Conservation (phyloP, 1,140 invertebrate genomes). For the honey bee (Apis mellifera) region DNA sequence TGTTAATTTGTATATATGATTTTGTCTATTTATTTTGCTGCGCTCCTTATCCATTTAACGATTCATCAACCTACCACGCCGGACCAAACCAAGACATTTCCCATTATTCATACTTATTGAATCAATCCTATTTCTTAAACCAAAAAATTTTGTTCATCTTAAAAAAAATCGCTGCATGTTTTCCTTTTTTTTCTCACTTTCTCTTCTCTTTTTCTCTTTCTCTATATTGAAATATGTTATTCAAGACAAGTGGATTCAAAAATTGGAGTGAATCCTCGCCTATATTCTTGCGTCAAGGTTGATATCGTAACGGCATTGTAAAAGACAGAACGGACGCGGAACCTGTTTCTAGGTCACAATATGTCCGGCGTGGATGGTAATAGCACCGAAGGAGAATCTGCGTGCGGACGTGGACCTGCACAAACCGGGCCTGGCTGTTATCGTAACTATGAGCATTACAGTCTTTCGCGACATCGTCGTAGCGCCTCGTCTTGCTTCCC, state of each 20-base stretch:
- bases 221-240: slow-evolving; percentile 8
- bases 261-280: slow-evolving; percentile 1
- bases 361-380: slow-evolving; percentile 93
- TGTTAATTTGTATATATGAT: slow-evolving; percentile 6
- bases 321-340: slow-evolving; percentile 30
- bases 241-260: background rate
- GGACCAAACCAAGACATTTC: slow-evolving; percentile 31
- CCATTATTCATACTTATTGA: background rate
- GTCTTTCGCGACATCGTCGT: slow-evolving; percentile 83
- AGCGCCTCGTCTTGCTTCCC: slow-evolving; percentile 84
- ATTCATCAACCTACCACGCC: slow-evolving; percentile 44
- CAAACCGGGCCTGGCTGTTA: slow-evolving; percentile 91
- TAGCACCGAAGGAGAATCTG: slow-evolving; percentile 91
- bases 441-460: slow-evolving; percentile 91
- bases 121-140: background rate
- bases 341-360: slow-evolving; percentile 88
- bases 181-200: background rate
- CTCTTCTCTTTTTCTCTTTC: background rate
- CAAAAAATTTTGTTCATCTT: background rate
- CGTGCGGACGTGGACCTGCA: slow-evolving; percentile 85
- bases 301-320: background rate
- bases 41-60: slow-evolving; percentile 10
- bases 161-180: slow-evolving; percentile 26
- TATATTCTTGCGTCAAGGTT: slow-evolving; percentile 42
- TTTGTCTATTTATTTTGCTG: slow-evolving; percentile 1